Evolutionary conservation across 2,797 vertebrate species (phyloP).

Genomic region (Bovichtus diacanthus): DNA sequence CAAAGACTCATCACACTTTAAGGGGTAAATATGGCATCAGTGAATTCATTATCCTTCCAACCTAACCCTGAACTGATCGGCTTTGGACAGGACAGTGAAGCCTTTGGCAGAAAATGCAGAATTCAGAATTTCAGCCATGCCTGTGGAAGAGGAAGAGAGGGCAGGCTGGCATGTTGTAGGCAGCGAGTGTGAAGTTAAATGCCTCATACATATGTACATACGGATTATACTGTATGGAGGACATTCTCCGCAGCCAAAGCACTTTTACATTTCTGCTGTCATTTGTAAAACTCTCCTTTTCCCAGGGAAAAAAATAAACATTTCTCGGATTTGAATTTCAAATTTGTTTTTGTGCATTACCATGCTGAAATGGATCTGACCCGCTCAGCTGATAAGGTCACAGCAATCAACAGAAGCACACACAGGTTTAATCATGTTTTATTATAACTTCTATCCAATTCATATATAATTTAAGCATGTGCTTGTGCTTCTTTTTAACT

Average conservation of each 20-base stretch:
- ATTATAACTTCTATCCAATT: conserved; percentile 8
- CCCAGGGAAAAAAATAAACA: conserved; percentile 5
- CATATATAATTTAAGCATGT: background rate
- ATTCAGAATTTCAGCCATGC: conserved; percentile 27
- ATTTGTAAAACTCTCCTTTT: conserved; percentile 35
- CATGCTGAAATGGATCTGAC: conserved; percentile 38
- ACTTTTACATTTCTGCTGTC: conserved; percentile 37
- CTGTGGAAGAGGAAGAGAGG: conserved; percentile 3
- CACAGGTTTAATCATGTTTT: conserved; percentile 11
- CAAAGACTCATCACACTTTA: conserved; percentile 9
- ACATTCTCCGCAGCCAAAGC: conserved; percentile 35
- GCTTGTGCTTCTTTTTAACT: background rate
- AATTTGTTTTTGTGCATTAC: conserved; percentile 35
- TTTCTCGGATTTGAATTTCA: conserved; percentile 58
- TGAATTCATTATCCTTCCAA: conserved; percentile 20
- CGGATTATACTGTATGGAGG: conserved; percentile 29
- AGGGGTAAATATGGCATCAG: background rate
- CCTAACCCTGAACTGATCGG: conserved; percentile 13
- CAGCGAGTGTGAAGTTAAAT: conserved; percentile 35
- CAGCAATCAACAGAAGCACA: conserved; percentile 35
- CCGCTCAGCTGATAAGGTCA: conserved; percentile 35
- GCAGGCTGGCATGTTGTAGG: conserved; percentile 6
- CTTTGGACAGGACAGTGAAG: conserved; percentile 12
- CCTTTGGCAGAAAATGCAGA: conserved; percentile 14
- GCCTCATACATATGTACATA: conserved; percentile 59